Conservation (phyloP, 2,113 vertebrate genomes). For the Ptilorrhoa leucosticta region DNA sequence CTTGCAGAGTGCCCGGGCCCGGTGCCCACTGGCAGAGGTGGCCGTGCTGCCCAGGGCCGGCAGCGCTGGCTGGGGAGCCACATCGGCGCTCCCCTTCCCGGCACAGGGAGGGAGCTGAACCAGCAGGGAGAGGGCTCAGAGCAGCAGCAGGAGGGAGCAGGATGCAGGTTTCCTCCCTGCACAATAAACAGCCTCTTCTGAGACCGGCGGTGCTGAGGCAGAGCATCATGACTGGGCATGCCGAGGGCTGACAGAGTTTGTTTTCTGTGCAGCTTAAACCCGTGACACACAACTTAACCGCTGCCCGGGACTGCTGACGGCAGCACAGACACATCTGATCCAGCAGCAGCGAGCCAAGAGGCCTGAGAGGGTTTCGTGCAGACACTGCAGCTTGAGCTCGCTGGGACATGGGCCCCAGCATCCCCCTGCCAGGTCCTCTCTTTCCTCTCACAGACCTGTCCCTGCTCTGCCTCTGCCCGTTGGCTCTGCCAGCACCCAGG, state of each 20-base stretch:
- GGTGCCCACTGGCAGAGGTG: neutral
- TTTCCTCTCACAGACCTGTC: neutral
- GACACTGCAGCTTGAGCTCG: neutral
- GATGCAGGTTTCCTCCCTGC: neutral
- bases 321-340: slow-evolving; percentile 27
- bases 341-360: neutral
- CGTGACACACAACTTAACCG: slow-evolving; percentile 11
- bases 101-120: neutral
- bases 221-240: slow-evolving; percentile 23
- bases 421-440: rapidly evolving
- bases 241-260: slow-evolving; percentile 37
- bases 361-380: neutral
- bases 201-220: neutral
- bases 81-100: rapidly evolving
- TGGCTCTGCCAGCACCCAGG: rapidly evolving
- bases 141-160: neutral
- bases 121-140: neutral
- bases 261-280: slow-evolving; percentile 4
- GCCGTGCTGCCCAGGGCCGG: neutral
- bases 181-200: neutral
- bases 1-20: rapidly evolving
- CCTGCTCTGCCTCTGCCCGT: neutral
- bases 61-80: neutral
- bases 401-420: rapidly evolving
- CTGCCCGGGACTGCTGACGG: slow-evolving; percentile 35